phyloP scores from a whole-genome alignment of 64 coral and sea anemone genomes.

The Porites lutea region DNA sequence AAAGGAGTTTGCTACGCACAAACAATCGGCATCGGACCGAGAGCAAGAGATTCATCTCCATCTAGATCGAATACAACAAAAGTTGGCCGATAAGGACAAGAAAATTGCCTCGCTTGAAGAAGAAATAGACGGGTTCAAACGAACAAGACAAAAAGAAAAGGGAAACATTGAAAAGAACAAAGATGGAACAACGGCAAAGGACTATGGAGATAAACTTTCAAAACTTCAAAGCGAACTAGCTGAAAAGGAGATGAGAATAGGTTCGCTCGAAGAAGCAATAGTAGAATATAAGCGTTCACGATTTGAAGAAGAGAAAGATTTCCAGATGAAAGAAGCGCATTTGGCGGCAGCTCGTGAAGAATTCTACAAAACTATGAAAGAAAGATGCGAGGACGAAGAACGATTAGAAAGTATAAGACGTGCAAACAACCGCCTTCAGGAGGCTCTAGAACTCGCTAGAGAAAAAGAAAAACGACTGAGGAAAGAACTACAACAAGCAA shows the following conservation, averaged over 20 bases:
- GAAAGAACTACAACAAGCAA: conserved; percentile 25
- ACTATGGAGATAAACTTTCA: background rate
- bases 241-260: conserved; percentile 27
- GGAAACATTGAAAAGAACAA: background rate
- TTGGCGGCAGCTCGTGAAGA: conserved; percentile 41
- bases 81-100: conserved; percentile 47
- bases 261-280: conserved; percentile 29
- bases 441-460: conserved; percentile 1
- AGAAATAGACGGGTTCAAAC: conserved; percentile 35
- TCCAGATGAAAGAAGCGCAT: conserved; percentile 23
- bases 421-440: conserved; percentile 25
- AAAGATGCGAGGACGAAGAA: conserved; percentile 36
- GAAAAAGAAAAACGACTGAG: conserved; percentile 58
- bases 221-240: background rate
- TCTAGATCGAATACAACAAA: conserved; percentile 1
- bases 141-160: background rate
- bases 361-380: conserved; percentile 7
- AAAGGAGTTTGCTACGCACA: conserved; percentile 12
- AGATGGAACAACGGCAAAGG: background rate
- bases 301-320: conserved; percentile 25
- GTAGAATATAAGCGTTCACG: conserved; percentile 15
- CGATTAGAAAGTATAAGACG: conserved; percentile 9
- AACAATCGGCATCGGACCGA: background rate
- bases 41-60: conserved; percentile 23
- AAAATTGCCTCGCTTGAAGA: conserved; percentile 43